Conservation (phyloP, 1,140 invertebrate species). For the Globodera ellingtonae region DNA sequence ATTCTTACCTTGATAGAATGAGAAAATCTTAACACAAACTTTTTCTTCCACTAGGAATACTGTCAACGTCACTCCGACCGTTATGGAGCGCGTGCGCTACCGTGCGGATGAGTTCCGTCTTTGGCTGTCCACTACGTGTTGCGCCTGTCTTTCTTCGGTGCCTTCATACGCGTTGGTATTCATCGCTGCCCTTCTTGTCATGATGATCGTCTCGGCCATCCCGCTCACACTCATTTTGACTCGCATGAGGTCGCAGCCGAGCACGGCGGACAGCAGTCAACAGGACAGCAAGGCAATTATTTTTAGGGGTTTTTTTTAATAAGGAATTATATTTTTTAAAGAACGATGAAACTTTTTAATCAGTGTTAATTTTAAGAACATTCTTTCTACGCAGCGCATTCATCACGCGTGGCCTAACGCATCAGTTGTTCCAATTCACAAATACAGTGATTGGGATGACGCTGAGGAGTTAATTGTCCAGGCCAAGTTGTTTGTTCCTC, state of each 20-base stretch:
- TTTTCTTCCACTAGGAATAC: conserved; percentile 6
- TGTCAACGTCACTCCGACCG: not conserved
- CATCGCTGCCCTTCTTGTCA: conserved; percentile 36
- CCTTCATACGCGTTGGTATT: conserved; percentile 47
- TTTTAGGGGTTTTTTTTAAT: not conserved
- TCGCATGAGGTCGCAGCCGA: conserved; percentile 27
- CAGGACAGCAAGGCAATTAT: conserved; percentile 11
- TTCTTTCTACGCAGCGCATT: not conserved
- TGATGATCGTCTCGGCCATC: conserved; percentile 44
- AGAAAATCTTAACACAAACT: not conserved
- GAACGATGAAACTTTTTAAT: not conserved
- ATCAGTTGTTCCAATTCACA: conserved; percentile 10
- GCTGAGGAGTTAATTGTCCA: not conserved
- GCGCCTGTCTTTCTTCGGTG: conserved; percentile 42
- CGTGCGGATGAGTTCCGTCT: conserved; percentile 39
- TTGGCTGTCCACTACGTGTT: conserved; percentile 41
- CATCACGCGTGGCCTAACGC: not conserved
- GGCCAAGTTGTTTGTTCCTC: conserved; percentile 29
- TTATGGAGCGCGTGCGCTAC: conserved; percentile 14
- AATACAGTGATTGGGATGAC: conserved; percentile 25
- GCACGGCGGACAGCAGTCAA: not conserved
- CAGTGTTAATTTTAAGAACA: not conserved
- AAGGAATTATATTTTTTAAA: conserved; percentile 4
- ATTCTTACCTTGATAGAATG: too few relatives aligned
- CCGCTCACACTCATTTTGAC: conserved; percentile 47